Base-by-base conservation (phyloP, 2,888 invertebrate species). In the Rhorus exstirpatorius region DNA sequence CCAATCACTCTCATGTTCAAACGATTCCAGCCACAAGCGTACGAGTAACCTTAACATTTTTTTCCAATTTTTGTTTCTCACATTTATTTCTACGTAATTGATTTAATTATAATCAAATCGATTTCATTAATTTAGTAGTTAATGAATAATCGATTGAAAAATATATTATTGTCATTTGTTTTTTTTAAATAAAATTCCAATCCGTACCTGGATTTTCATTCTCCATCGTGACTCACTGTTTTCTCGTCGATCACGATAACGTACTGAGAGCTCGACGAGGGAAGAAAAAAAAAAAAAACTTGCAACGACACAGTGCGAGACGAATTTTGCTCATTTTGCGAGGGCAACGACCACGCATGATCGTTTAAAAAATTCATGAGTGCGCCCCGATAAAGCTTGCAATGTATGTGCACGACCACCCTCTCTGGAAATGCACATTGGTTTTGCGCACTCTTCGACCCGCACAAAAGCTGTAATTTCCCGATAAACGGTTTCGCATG, bases 21-120 rank as follows among this genome's bases (percentile, higher is more conserved):
- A 38, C 86, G 83, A 21, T 89, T 89, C 85, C 88, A 88, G 1
- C 89, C 86, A n/a, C 81, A 82, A 7, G 84, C 85, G 19, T 87
- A 85, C 1, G 67, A 71, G 58, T 55, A 76, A 3, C 75, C 75
- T 58, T 71, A 0, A 10, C 19, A 51, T 26, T 70, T 55, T 7
- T n/a, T 10, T n/a, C 44, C 2, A 44, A 6, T n/a, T 44, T 44
- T 44, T 44, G n/a, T 10, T 44, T 44, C 2, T 44, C 3, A 10
- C 2, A n/a, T 6, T 6, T 35, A 49, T 31, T n/a, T n/a, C n/a
- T n/a, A n/a, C n/a, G n/a, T n/a, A n/a, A n/a, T n/a, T n/a, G n/a
- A n/a, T n/a, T n/a, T n/a, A n/a, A n/a, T n/a, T n/a, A n/a, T n/a
- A n/a, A n/a, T n/a, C n/a, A n/a, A n/a, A n/a, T n/a, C n/a, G n/a